These are phyloP conservation scores for Acrobasis repandana DNA, from an alignment of 2,888 invertebrate genomes.

Conservation along the genomic window DNA sequence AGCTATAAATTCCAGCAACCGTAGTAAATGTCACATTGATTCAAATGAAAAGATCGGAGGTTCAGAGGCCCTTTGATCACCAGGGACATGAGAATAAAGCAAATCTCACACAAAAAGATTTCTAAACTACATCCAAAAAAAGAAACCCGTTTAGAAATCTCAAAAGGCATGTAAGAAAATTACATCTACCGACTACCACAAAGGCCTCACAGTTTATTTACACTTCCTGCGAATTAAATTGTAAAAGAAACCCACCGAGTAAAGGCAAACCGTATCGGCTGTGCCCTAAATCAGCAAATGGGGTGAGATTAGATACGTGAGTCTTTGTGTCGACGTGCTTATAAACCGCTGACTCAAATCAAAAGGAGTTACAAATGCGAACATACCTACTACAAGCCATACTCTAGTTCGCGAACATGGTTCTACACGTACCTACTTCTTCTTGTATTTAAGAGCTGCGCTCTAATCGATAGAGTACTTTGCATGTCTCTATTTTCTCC, in stretches of 20 bases:
- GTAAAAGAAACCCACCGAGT: slow-evolving; percentile 31
- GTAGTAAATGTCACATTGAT: background rate
- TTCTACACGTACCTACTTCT: no score
- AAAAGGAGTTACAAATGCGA: background rate
- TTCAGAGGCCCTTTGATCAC: background rate
- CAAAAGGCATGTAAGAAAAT: background rate
- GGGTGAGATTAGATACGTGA: slow-evolving; percentile 40
- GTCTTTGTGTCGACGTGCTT: slow-evolving; percentile 33
- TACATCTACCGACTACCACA: background rate
- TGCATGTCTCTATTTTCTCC: no score
- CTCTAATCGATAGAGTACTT: no score
- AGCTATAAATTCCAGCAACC: background rate
- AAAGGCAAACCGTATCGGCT: slow-evolving; percentile 22
- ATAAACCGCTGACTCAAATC: slow-evolving; percentile 19
- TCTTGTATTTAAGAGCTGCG: no score
- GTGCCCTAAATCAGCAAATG: slow-evolving; percentile 35
- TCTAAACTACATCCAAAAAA: background rate
- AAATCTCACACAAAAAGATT: background rate
- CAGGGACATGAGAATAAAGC: background rate
- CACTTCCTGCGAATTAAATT: slow-evolving; percentile 28
- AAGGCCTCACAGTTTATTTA: background rate
- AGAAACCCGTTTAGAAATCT: background rate
- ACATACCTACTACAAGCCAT: background rate
- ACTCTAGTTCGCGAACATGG: background rate
- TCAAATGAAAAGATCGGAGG: background rate